Percentiles rank a stretch among this genome's conserved stretches.
Conservation (phyloP, 1,140 invertebrate species). For the Neoseiulus cucumeris region DNA sequence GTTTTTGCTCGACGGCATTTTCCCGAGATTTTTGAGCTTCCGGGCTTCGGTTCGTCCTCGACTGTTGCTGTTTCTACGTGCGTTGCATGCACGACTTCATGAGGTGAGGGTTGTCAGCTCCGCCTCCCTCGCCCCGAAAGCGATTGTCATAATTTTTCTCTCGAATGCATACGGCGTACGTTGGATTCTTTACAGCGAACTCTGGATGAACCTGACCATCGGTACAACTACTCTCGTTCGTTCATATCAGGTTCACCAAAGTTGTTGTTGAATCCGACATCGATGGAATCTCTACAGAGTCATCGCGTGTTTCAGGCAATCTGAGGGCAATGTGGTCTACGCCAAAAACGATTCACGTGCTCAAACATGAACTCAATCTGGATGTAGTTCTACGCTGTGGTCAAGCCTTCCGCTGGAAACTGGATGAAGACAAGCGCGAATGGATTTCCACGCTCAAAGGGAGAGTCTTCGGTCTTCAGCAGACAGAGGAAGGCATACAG, state of each 20-base stretch:
- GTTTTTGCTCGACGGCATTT: no score
- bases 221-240: not conserved
- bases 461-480: constrained; percentile 1
- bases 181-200: no score
- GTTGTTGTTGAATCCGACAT: not conserved
- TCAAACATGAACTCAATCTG: constrained; percentile 14
- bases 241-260: not conserved
- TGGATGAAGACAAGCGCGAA: not conserved
- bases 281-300: not conserved
- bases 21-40: no score
- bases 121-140: no score
- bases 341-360: not conserved
- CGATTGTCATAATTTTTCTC: no score
- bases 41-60: no score
- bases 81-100: no score
- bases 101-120: no score
- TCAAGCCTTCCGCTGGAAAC: constrained; percentile 17
- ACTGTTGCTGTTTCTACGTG: no score
- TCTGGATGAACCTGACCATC: not conserved
- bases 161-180: no score
- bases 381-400: constrained; percentile 13
- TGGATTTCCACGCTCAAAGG: constrained; percentile 10
- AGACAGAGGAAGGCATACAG: not conserved
- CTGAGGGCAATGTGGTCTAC: not conserved
- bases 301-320: not conserved